Evolutionary conservation across 2,113 vertebrate species (phyloP), one percentile per base, ranked within the genome.

Genomic region (Hippocampus mohnikei): DNA sequence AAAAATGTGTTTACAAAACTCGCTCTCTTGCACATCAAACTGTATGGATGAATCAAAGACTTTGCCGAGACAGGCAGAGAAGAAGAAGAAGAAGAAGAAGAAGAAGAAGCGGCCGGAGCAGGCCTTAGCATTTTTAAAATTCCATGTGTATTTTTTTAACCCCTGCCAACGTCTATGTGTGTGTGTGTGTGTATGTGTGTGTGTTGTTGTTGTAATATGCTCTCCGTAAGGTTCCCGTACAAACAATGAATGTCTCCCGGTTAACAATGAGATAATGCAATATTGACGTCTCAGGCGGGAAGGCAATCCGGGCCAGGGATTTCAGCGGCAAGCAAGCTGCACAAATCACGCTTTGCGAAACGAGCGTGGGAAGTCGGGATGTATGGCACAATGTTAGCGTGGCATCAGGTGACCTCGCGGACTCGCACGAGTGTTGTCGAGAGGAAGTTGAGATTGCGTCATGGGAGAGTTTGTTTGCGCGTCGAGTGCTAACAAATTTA

Each of bases 1-100:
- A 93, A 92, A 91, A 92, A 92, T 93, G 92, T 93, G 92, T 93
- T 93, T 93, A 93, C 92, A 93, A 93, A 93, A 92, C 92, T 93
- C 90, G 88, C 92, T 92, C 92, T 91, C 89, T 88, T 88, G 56
- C 90, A 93, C 92, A 93, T 93, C 92, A 93, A 93, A 93, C 92
- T 89, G 15, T 86, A 83, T 81, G 82, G 89, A 84, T 76, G 88
- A 93, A 93, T 93, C 92, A 93, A 93, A 93, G 92, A 89, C 84
- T 90, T 89, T 85, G 86, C 85, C 81, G 81, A 88, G 87, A 83
- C 82, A 80, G 87, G 78, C 79, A 86, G 81, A 84, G 79, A 77
- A 81, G 67, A 75, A 58, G 71, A 80, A 83, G 70, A 80, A 75
- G n/a, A n/a, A n/a, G n/a, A n/a, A n/a, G n/a, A n/a, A n/a, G 80